A percentile compares a stretch with the other conserved stretches of the same genome.
Conservation (phyloP, 2,113 vertebrate species). For the Phaethornis superciliosus region DNA sequence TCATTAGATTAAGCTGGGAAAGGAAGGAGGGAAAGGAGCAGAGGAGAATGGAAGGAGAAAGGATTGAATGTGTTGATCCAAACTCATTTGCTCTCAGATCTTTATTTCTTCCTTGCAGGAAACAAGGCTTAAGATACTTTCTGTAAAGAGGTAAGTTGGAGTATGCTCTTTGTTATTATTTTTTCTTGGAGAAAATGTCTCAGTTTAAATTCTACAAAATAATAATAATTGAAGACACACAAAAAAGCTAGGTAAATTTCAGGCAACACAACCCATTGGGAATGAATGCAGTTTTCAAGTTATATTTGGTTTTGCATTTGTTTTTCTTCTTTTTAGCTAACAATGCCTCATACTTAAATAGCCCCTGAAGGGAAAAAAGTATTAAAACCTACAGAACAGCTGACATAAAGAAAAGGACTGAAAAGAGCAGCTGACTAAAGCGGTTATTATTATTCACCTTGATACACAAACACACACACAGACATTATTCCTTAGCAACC, state of each 20-base stretch:
- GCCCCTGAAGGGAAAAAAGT: conserved; percentile 32
- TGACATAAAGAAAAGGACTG: conserved; percentile 38
- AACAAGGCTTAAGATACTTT: neutral
- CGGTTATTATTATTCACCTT: conserved; percentile 38
- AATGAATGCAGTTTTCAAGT: conserved; percentile 37
- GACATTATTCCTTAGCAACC: neutral
- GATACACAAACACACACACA: neutral
- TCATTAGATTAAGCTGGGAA: neutral
- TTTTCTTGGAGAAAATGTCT: neutral
- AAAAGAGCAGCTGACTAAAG: conserved; percentile 41
- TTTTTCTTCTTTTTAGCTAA: conserved; percentile 44
- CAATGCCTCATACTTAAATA: conserved; percentile 35
- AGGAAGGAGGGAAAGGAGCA: neutral
- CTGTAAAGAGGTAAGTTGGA: neutral
- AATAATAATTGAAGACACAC: conserved; percentile 31
- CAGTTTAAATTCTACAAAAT: conserved; percentile 51
- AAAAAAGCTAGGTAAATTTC: conserved; percentile 12
- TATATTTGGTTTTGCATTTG: conserved; percentile 56
- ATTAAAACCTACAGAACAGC: conserved; percentile 45
- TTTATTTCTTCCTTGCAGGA: neutral
- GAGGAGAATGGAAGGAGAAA: neutral
- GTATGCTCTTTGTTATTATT: neutral
- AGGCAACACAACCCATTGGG: neutral
- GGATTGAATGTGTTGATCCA: neutral
- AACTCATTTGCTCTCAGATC: neutral